phyloP scores from a whole-genome alignment of 2,797 vertebrate species.

The Chelon auratus region DNA sequence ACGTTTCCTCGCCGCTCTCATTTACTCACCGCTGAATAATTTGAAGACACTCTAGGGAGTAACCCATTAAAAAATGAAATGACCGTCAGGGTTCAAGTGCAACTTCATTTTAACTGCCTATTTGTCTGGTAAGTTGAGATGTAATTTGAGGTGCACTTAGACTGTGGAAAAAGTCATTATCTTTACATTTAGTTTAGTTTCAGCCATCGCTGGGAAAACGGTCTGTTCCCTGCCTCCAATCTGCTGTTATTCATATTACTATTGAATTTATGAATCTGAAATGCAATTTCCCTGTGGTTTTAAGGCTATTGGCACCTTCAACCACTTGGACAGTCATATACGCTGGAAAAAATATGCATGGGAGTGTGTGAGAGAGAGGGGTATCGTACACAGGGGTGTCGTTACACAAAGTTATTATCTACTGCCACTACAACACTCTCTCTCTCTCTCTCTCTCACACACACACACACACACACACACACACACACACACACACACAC shows the following conservation, averaged over 20 bases:
- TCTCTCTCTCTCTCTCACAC: conserved; percentile 11
- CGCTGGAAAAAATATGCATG: conserved; percentile 71
- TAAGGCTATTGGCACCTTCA: conserved; percentile 77
- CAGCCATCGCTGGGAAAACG: conserved; percentile 60
- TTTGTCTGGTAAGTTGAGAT: conserved; percentile 75
- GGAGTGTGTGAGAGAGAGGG: conserved; percentile 48
- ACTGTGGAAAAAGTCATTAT: conserved; percentile 75
- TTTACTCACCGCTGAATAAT: conserved; percentile 68
- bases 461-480: conserved; percentile 20
- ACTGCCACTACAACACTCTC: conserved; percentile 58
- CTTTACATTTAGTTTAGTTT: conserved; percentile 68
- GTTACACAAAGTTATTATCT: conserved; percentile 71
- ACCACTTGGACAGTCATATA: conserved; percentile 67
- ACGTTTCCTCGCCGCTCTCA: conserved; percentile 67
- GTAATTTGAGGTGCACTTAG: conserved; percentile 69
- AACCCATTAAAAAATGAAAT: conserved; percentile 68
- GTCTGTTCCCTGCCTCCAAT: conserved; percentile 59
- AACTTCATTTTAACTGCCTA: conserved; percentile 70
- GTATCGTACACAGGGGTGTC: conserved; percentile 68
- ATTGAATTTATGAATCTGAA: conserved; percentile 80
- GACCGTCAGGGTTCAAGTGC: conserved; percentile 71
- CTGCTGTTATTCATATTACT: conserved; percentile 78
- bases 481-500: conserved; percentile 18
- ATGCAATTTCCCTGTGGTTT: conserved; percentile 81
- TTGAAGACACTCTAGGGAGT: conserved; percentile 67